Percentiles rank a stretch among this genome's conserved stretches.
phyloP scores from a whole-genome alignment of 2,113 vertebrate genomes.

The Pungitius pungitius region DNA sequence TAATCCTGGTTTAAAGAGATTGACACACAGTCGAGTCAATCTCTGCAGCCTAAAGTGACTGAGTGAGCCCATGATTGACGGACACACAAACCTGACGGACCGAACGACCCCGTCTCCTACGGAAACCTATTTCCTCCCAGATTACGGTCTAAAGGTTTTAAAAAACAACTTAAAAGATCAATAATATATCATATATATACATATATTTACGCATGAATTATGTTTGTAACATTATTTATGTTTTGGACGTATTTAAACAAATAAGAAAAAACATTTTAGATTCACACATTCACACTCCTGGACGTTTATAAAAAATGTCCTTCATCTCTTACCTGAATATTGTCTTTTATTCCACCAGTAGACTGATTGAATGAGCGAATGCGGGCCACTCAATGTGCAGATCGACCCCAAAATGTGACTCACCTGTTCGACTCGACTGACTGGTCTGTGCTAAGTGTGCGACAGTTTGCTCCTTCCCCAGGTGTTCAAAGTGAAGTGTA shows the following conservation, averaged over 20 bases:
- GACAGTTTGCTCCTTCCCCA: conserved; percentile 18
- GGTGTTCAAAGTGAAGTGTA: conserved; percentile 37
- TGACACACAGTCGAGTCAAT: conserved; percentile 35
- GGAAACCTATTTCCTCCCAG: not conserved
- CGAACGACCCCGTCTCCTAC: not conserved
- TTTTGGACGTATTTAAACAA: not conserved
- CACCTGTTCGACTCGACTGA: conserved; percentile 19
- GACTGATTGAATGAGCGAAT: not conserved
- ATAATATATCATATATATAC: no score
- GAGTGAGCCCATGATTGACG: conserved; percentile 28
- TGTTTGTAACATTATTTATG: not conserved
- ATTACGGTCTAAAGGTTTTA: not conserved
- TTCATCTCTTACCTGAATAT: conserved; percentile 1
- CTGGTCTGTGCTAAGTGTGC: conserved; percentile 18
- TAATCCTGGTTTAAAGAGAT: conserved; percentile 45
- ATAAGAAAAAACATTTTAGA: no score
- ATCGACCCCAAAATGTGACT: not conserved
- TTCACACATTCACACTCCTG: no score
- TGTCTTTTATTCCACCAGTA: not conserved
- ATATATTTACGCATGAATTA: no score
- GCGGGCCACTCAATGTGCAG: not conserved
- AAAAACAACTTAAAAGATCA: not conserved
- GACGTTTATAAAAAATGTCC: no score
- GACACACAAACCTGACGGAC: conserved; percentile 26
- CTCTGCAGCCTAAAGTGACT: conserved; percentile 10